Percentiles rank a stretch among this genome's conserved stretches.
These are phyloP conservation scores for Neosilurus mollespiculum DNA, from an alignment of 2,797 vertebrate genomes.

Conservation along the genomic window DNA sequence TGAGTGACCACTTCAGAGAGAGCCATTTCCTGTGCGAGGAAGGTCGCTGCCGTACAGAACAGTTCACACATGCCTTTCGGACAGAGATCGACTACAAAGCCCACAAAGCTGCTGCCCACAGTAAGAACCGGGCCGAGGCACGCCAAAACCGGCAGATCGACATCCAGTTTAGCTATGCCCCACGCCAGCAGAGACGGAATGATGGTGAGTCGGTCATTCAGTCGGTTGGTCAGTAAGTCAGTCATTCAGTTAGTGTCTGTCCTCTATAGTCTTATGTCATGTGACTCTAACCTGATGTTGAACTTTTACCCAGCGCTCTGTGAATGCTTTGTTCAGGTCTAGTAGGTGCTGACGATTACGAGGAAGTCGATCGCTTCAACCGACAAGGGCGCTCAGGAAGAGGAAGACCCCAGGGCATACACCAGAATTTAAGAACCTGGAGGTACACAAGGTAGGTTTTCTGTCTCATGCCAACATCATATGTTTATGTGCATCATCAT, in stretches of 20 bases:
- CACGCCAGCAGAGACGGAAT: constrained; percentile 80
- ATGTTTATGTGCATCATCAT: not conserved
- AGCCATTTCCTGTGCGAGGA: constrained; percentile 97
- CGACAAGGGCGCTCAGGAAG: constrained; percentile 76
- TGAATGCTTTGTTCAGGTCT: constrained; percentile 63
- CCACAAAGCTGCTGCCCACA: constrained; percentile 91
- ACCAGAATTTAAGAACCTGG: constrained; percentile 91
- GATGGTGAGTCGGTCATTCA: constrained; percentile 74
- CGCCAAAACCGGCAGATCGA: constrained; percentile 97
- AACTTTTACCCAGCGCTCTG: not conserved
- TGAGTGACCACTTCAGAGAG: constrained; percentile 93
- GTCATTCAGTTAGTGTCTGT: no score
- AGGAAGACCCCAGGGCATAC: constrained; percentile 73
- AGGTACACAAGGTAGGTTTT: constrained; percentile 87
- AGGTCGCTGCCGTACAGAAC: constrained; percentile 87
- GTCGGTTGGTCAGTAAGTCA: no score
- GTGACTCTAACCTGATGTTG: not conserved
- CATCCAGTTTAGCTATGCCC: constrained; percentile 88
- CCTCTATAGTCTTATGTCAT: not conserved
- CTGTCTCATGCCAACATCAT: not conserved
- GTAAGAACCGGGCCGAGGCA: constrained; percentile 93
- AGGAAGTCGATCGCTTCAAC: constrained; percentile 83
- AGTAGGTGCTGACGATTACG: constrained; percentile 85
- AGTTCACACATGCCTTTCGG: constrained; percentile 97
- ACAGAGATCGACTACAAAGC: constrained; percentile 97